Evolutionary conservation across 2,113 vertebrate species (phyloP).

Genomic region (Chamaea fasciata): DNA sequence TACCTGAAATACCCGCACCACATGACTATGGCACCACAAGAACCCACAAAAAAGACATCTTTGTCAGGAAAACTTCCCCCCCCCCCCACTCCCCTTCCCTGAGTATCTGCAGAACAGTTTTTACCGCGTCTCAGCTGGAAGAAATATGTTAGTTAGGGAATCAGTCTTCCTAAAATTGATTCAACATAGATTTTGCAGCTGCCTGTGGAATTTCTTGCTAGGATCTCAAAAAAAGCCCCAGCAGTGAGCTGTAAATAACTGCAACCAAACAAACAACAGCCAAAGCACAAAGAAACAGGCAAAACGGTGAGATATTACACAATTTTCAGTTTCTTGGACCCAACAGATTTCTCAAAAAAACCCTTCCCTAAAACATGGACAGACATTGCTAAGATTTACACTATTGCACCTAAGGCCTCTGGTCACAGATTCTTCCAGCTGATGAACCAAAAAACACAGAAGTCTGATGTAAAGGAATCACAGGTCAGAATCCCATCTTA

Average conservation of each 20-base stretch:
- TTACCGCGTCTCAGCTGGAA: background rate
- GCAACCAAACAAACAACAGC: background rate
- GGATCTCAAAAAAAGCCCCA: background rate
- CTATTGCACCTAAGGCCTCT: background rate
- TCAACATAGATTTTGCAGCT: constrained; percentile 21
- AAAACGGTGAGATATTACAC: background rate
- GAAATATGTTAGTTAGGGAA: background rate
- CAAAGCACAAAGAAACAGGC: background rate
- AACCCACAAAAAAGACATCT: background rate
- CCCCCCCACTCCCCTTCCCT: background rate
- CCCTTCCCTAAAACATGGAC: background rate
- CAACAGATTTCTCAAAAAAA: background rate
- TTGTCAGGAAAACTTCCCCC: background rate
- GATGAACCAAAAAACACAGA: background rate
- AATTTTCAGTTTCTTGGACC: background rate
- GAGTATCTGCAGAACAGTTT: background rate
- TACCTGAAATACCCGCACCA: background rate
- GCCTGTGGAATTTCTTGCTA: constrained; percentile 14
- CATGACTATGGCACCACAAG: accelerated
- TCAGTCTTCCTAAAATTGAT: background rate
- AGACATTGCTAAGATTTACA: background rate
- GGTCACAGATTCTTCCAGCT: background rate
- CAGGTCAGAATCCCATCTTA: background rate
- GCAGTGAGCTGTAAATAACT: background rate
- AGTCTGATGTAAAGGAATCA: background rate